Conservation (phyloP, 2,888 invertebrate genomes). For the Mellilla xanthometata region DNA sequence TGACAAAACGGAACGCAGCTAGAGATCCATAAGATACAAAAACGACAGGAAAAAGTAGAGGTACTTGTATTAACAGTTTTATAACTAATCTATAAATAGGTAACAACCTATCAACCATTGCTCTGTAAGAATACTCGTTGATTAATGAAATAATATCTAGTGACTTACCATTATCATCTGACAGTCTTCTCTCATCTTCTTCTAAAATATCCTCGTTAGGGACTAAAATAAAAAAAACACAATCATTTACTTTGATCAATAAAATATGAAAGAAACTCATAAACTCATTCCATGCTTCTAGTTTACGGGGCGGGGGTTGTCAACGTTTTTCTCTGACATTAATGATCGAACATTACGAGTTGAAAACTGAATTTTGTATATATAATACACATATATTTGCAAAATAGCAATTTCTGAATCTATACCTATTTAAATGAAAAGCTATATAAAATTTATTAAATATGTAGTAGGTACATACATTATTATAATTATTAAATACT, state of each 20-base stretch:
- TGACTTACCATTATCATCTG: constrained; percentile 68
- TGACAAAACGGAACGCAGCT: too few species aligned
- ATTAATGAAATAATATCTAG: too few species aligned
- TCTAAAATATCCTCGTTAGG: constrained; percentile 79
- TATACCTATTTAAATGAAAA: constrained; percentile 2
- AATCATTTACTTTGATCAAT: background rate
- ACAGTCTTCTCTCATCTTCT: constrained; percentile 75
- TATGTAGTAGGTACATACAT: too few species aligned
- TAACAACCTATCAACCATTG: too few species aligned
- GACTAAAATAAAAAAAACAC: constrained; percentile 55
- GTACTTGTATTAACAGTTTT: too few species aligned
- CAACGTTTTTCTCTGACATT: background rate
- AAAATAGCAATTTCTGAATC: constrained; percentile 7
- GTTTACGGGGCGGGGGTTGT: background rate
- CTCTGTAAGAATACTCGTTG: too few species aligned
- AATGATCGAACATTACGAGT: constrained; percentile 6
- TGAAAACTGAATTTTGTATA: constrained; percentile 2
- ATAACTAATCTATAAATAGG: too few species aligned
- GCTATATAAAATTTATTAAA: constrained; percentile 8
- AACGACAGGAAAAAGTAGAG: too few species aligned
- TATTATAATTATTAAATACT: background rate
- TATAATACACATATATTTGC: constrained; percentile 16
- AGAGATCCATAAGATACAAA: too few species aligned
- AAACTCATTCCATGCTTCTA: constrained; percentile 12
- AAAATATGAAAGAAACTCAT: background rate